These are phyloP conservation scores for Sinelater perroti DNA, from an alignment of 2,888 invertebrate species.

Conservation along the genomic window DNA sequence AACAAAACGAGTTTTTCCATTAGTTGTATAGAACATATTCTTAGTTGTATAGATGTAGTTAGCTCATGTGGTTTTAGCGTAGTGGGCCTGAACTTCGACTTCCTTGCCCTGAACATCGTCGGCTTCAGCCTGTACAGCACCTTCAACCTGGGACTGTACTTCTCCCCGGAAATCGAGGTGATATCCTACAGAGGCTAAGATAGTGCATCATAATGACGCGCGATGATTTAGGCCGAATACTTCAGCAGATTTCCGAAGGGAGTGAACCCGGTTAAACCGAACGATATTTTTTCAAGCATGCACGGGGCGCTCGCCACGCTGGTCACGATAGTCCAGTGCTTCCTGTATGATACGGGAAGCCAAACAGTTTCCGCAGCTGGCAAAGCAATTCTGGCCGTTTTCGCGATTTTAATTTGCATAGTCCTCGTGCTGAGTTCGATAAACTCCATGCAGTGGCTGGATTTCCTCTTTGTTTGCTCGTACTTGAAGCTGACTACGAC, in stretches of 20 bases:
- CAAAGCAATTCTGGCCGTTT: constrained; percentile 71
- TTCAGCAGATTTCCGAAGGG: constrained; percentile 82
- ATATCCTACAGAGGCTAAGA: no score
- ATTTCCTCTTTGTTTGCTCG: constrained; percentile 93
- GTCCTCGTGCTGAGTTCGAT: constrained; percentile 71
- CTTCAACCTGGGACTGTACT: constrained; percentile 92
- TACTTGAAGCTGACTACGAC: constrained; percentile 96
- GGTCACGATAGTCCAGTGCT: constrained; percentile 88
- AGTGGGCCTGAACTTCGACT: constrained; percentile 96
- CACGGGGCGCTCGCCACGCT: constrained; percentile 89
- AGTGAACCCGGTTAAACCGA: constrained; percentile 91
- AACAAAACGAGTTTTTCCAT: no score
- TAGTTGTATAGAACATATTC: no score
- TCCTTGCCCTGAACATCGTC: constrained; percentile 86
- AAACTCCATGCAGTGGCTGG: constrained; percentile 81
- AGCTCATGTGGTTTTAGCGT: constrained; percentile 86
- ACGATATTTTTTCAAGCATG: constrained; percentile 95
- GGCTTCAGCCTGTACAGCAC: constrained; percentile 92
- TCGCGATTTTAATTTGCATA: constrained; percentile 70
- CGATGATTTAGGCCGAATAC: constrained; percentile 81
- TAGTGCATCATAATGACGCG: background rate
- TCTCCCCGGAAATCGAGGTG: constrained; percentile 82
- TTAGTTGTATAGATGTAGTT: no score
- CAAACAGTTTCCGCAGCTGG: constrained; percentile 86
- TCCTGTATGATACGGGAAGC: constrained; percentile 84